Conservation (phyloP, 2,797 vertebrate genomes). For the Halcyon smyrnensis region DNA sequence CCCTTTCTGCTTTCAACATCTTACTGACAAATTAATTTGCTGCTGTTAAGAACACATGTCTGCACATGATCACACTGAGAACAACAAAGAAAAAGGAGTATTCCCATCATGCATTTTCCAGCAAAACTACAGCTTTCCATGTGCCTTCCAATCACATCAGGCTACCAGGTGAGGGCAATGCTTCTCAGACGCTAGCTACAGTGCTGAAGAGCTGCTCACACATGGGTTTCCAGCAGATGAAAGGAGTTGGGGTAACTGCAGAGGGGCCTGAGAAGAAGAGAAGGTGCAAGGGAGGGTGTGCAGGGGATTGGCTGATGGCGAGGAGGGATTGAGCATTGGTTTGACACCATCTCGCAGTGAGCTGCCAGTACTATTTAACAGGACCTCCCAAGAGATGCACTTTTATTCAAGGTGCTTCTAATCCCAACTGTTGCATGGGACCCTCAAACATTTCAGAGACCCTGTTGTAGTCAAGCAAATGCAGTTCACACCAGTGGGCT, state of each 20-base stretch:
- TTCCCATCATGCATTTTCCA: background rate
- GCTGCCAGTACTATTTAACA: background rate
- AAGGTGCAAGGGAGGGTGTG: background rate
- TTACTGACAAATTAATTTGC: background rate
- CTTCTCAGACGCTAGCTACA: background rate
- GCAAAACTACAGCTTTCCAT: fast-evolving
- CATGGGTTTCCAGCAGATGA: background rate
- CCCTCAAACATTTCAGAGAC: background rate
- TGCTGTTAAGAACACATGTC: background rate
- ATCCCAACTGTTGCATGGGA: fast-evolving
- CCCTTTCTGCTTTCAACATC: background rate
- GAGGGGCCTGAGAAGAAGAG: background rate
- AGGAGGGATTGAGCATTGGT: background rate
- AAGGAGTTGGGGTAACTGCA: background rate
- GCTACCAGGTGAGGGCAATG: fast-evolving
- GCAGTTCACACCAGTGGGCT: background rate
- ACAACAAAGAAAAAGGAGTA: background rate
- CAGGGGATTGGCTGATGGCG: background rate
- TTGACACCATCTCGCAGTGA: background rate
- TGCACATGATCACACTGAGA: fast-evolving
- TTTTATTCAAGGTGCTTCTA: background rate
- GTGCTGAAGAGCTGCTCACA: fast-evolving
- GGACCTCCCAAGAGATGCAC: background rate
- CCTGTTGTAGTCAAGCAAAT: fast-evolving
- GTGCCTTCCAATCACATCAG: background rate